Percentiles rank a stretch among this genome's conserved stretches.
Conservation (phyloP, 2,113 vertebrate genomes). For the Alethe castanea region DNA sequence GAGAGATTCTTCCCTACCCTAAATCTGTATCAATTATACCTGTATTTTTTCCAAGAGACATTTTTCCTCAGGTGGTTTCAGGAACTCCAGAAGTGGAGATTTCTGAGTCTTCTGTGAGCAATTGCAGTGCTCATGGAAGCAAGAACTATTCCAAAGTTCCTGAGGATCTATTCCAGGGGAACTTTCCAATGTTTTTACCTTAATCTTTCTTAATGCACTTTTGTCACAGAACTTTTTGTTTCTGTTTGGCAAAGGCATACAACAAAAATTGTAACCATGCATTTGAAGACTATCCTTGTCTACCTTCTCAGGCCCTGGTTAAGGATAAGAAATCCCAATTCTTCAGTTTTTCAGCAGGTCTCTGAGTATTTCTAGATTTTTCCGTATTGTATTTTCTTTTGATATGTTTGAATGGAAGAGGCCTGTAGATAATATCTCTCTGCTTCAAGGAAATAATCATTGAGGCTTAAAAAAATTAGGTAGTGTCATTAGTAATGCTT, state of each 20-base stretch:
- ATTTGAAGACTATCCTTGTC: background rate
- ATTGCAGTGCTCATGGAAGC: background rate
- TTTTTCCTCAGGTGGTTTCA: background rate
- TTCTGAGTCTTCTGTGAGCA: background rate
- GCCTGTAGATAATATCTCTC: background rate
- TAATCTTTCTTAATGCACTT: background rate
- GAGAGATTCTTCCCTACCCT: background rate
- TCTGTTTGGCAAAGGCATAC: background rate
- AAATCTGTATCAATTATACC: background rate
- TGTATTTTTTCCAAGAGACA: background rate
- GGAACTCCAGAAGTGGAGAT: background rate
- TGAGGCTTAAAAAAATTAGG: background rate
- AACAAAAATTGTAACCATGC: background rate
- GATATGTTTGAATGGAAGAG: background rate
- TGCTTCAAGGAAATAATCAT: background rate
- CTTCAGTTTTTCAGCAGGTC: background rate
- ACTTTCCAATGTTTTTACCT: background rate
- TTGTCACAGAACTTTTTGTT: background rate
- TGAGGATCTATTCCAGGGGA: background rate
- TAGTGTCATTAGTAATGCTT: background rate
- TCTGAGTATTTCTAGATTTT: background rate
- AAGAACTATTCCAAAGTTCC: background rate
- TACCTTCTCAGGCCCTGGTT: background rate
- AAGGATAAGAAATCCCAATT: background rate
- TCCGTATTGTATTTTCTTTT: background rate